A percentile compares a stretch with the other conserved stretches of the same genome.
Conservation (phyloP, 1,140 invertebrate genomes). For the Sitobion miscanthi region DNA sequence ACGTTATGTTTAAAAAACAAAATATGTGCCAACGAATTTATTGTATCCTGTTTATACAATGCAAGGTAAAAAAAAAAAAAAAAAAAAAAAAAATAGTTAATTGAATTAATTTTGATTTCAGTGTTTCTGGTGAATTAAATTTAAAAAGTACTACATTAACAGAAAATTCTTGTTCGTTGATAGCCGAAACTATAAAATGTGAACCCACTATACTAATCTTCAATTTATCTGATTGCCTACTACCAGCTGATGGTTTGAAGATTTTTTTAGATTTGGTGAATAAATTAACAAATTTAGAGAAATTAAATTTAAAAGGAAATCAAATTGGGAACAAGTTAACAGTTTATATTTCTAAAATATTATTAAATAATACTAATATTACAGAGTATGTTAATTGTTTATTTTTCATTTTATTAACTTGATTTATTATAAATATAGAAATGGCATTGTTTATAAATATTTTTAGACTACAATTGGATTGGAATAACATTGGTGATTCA, state of each 20-base stretch:
- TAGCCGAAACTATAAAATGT: neutral
- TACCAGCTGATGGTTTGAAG: neutral
- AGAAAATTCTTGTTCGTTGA: neutral
- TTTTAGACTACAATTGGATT: conserved; percentile 32
- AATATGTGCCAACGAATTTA: neutral
- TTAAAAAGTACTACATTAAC: neutral
- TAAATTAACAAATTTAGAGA: neutral
- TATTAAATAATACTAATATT: conserved; percentile 16
- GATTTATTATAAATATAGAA: neutral
- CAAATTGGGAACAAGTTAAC: conserved; percentile 1
- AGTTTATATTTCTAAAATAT: conserved; percentile 17
- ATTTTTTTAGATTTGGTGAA: neutral
- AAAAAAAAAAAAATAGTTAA: neutral
- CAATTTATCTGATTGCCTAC: conserved; percentile 38
- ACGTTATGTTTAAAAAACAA: conserved; percentile 25
- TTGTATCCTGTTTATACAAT: conserved; percentile 4
- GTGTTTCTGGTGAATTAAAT: conserved; percentile 11
- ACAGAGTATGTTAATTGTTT: conserved; percentile 25
- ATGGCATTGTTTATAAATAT: neutral
- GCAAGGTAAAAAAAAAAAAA: neutral
- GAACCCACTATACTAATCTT: neutral
- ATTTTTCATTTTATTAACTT: neutral
- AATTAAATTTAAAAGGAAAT: conserved; percentile 46
- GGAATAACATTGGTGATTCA: conserved; percentile 41
- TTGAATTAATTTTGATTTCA: conserved; percentile 1